Conservation (phyloP, 2,113 vertebrate genomes). For the Heptranchias perlo region DNA sequence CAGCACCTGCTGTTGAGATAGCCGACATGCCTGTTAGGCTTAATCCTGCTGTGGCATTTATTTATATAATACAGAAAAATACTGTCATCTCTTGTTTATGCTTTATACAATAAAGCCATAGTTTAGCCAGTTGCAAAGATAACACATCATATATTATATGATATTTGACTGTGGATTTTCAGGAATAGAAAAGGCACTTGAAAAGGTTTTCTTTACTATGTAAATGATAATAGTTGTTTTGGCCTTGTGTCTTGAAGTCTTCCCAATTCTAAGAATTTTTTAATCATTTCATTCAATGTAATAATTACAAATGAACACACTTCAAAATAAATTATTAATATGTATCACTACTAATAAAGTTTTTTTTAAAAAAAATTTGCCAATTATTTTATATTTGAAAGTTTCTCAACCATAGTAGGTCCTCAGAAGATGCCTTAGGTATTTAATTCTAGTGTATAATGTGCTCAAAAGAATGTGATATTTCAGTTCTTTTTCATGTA, state of each 20-base stretch:
- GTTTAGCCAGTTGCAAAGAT: background rate
- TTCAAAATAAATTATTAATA: background rate
- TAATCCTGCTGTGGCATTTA: background rate
- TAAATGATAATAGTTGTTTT: background rate
- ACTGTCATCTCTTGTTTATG: background rate
- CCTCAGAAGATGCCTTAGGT: background rate
- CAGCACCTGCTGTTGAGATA: background rate
- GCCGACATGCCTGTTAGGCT: background rate
- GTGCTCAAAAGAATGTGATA: background rate
- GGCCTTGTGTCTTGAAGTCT: background rate
- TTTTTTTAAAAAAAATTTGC: background rate
- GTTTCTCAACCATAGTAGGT: background rate
- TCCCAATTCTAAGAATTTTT: background rate
- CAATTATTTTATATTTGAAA: slow-evolving; percentile 1
- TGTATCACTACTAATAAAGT: background rate
- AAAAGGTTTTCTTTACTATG: background rate
- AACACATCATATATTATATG: background rate
- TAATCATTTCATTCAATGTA: background rate
- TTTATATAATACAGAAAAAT: slow-evolving; percentile 16
- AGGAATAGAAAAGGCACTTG: background rate
- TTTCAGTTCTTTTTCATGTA: slow-evolving; percentile 7
- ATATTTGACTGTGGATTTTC: background rate
- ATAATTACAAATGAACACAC: background rate
- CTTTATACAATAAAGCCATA: background rate
- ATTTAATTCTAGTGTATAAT: slow-evolving; percentile 14